phyloP scores from a whole-genome alignment of 2,797 vertebrate genomes.

The Bradypus variegatus region DNA sequence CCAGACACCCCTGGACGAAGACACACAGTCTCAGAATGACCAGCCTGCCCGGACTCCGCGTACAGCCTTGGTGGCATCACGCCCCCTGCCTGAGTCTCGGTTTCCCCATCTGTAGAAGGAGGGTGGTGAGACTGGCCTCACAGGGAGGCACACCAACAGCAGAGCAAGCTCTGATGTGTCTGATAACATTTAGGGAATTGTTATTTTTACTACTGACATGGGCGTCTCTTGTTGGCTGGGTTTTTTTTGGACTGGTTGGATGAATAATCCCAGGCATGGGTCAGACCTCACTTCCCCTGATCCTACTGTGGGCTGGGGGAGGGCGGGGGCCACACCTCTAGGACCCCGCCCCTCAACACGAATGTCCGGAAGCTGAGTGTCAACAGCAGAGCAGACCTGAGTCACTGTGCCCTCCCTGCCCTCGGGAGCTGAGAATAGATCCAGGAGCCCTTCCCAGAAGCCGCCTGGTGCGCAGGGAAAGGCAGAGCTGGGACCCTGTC shows the following conservation, averaged over 20 bases:
- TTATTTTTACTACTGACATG: slow-evolving; percentile 40
- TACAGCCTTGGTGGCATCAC: not conserved
- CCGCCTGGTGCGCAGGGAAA: not conserved
- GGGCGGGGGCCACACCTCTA: not conserved
- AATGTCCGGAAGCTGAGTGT: slow-evolving; percentile 43
- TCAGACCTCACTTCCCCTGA: slow-evolving; percentile 16
- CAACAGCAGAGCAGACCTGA: slow-evolving; percentile 36
- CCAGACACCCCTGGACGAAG: not conserved
- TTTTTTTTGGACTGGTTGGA: not conserved
- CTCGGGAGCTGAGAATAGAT: slow-evolving; percentile 19
- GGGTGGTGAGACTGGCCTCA: not conserved
- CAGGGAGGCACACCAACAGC: not conserved
- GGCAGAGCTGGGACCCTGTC: not conserved
- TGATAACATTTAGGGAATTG: slow-evolving; percentile 44
- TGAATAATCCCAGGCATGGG: not conserved
- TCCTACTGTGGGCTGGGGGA: not conserved
- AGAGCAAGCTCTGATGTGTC: not conserved
- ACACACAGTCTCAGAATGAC: not conserved
- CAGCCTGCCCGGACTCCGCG: not conserved
- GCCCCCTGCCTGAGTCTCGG: slow-evolving; percentile 48
- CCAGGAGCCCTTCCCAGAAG: slow-evolving; percentile 27
- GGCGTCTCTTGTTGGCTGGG: slow-evolving; percentile 21
- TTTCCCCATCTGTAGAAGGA: not conserved
- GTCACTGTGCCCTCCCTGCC: slow-evolving; percentile 18
- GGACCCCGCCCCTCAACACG: not conserved